A percentile compares a stretch with the other conserved stretches of the same genome.
phyloP scores from a whole-genome alignment of 2,113 vertebrate species.

The Malaclemys terrapin region DNA sequence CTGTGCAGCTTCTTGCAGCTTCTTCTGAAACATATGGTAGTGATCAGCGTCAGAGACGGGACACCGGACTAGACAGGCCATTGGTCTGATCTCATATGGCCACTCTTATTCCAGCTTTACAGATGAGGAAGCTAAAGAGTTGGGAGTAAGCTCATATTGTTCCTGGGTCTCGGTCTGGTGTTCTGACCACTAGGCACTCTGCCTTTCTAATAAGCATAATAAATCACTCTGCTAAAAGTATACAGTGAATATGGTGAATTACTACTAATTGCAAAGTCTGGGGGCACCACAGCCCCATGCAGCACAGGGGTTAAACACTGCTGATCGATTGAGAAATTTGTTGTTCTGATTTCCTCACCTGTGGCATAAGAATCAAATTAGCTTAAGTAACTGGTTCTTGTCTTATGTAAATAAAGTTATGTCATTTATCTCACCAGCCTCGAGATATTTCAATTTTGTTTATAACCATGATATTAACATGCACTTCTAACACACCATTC shows the following conservation, averaged over 20 bases:
- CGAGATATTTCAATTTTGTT: neutral
- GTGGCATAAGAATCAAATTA: neutral
- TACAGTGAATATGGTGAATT: neutral
- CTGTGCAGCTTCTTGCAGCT: neutral
- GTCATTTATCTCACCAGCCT: neutral
- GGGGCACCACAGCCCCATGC: neutral
- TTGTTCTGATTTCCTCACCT: neutral
- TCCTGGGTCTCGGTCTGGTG: neutral
- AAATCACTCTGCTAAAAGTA: neutral
- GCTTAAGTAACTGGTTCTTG: neutral
- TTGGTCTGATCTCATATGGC: conserved; percentile 39
- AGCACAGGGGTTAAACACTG: neutral
- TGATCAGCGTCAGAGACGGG: neutral
- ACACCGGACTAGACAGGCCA: neutral
- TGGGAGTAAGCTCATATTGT: conserved; percentile 20
- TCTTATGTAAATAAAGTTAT: neutral
- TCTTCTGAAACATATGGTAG: neutral
- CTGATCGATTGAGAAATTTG: neutral
- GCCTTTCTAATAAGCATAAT: neutral
- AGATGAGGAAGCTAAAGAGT: conserved; percentile 30
- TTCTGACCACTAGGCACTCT: neutral
- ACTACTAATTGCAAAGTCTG: rapidly evolving
- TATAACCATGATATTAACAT: neutral
- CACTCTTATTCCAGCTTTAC: conserved; percentile 29
- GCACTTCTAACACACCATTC: neutral